Percentiles rank a stretch among this genome's conserved stretches.
Evolutionary conservation across 2,797 vertebrate species (phyloP).

Genomic region (Sparus aurata): DNA sequence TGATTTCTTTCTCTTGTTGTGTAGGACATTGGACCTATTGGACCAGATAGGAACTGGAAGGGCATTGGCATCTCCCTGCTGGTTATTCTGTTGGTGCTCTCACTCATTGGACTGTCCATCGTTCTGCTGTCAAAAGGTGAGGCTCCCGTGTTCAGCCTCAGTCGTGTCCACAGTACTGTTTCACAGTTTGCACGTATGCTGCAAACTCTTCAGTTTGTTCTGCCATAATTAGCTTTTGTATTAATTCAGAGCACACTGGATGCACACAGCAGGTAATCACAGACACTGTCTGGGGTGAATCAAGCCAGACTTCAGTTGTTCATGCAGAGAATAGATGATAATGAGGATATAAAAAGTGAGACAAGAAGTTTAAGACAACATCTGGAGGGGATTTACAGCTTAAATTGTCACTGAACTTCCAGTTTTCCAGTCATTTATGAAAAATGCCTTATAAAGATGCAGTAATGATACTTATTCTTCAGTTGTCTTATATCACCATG

Average conservation of each 20-base stretch:
- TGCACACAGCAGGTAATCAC: not conserved
- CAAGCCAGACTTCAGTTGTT: conserved; percentile 3
- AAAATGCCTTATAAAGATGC: not conserved
- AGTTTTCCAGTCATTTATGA: conserved; percentile 1
- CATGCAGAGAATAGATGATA: not conserved
- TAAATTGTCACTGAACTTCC: not conserved
- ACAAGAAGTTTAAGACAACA: not conserved
- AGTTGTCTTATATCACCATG: not conserved
- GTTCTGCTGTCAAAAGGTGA: conserved; percentile 84
- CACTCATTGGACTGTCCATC: conserved; percentile 84
- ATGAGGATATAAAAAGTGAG: no score
- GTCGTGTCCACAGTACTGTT: not conserved
- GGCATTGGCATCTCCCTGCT: conserved; percentile 86
- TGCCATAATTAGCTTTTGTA: not conserved
- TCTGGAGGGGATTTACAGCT: not conserved
- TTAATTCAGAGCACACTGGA: not conserved
- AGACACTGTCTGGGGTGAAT: not conserved
- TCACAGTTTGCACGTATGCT: not conserved
- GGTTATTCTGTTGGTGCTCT: conserved; percentile 81
- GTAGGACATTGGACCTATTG: conserved; percentile 76
- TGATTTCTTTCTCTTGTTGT: conserved; percentile 32
- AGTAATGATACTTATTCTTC: not conserved
- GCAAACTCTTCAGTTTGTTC: not conserved
- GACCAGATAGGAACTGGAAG: conserved; percentile 84
- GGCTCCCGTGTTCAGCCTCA: not conserved